Base-by-base conservation (phyloP, 2,113 vertebrate species). In the Eptesicus fuscus region DNA sequence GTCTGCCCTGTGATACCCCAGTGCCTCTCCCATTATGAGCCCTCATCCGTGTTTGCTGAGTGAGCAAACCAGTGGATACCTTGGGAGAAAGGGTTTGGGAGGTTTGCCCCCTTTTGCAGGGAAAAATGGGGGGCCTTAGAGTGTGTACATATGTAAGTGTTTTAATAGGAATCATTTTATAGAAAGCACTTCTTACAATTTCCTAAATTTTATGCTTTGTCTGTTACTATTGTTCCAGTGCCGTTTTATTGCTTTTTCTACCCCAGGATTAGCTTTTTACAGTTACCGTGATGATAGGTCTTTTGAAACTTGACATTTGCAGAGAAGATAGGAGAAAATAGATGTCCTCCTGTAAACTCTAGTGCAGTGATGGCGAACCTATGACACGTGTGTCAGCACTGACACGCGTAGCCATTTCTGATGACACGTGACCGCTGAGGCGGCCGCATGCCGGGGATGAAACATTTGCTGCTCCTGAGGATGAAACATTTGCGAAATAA, bases 111-210 rank as follows among this genome's bases (percentile, higher is more conserved):
- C 35, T 67, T 61, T 61, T 32, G 18, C 37, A 22, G 14, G 14
- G 30, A 42, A 10, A 40, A 70, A 30, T 2, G 23, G 9, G 42
- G 37, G 77, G 14, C 51, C 70, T 90, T 85, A 56, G 70, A 63
- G 47, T 74, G 30, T 67, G 2, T 84, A 47, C 7, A 53, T 23
- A 70, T 89, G 28, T 56, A 63, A n/a, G 37, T 78, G 28, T 91
- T 78, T 82, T 90, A 71, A 85, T 74, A 51, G 83, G 85, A 70
- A 51, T 83, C 70, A 32, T 59, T 91, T 74, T 89, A 74, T 87
- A 88, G 86, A 71, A 74, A 93, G 82, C 53, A 83, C 69, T 83
- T 94, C 95, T 95, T 35, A 63, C 87, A 51, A 87, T 94, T 93
- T 97, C 94, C 79, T 73, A 80, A 63, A 49, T 69, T 56, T 11